Evolutionary conservation across 2,113 vertebrate species (phyloP).

Genomic region (Hyaena hyaena): DNA sequence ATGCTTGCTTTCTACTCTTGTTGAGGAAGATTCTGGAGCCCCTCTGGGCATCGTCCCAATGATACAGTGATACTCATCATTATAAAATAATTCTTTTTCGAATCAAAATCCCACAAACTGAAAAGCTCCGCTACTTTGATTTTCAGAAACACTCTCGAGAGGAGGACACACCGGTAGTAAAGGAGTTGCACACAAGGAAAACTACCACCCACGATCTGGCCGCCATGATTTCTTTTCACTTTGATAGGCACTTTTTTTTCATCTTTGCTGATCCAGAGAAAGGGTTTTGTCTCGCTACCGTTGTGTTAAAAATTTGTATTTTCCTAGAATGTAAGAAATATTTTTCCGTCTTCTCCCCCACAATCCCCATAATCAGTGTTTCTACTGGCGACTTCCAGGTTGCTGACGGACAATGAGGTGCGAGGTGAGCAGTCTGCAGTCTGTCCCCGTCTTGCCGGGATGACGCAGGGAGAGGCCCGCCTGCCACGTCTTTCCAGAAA

Average conservation of each 20-base stretch:
- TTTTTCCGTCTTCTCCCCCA: not conserved
- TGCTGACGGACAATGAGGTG: fast-evolving
- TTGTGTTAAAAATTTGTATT: not conserved
- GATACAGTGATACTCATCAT: not conserved
- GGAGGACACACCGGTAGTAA: not conserved
- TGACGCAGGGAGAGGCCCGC: not conserved
- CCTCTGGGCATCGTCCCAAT: not conserved
- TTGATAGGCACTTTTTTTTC: not conserved
- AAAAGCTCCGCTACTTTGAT: not conserved
- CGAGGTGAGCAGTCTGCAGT: fast-evolving
- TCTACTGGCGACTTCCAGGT: not conserved
- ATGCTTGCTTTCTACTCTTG: not conserved
- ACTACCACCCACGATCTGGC: not conserved
- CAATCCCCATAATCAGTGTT: not conserved
- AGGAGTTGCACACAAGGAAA: not conserved
- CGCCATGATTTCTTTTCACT: not conserved
- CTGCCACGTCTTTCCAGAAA: not conserved
- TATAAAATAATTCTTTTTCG: not conserved
- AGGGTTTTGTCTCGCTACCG: not conserved
- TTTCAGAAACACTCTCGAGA: conserved; percentile 4
- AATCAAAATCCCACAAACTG: not conserved
- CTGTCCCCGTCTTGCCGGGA: not conserved
- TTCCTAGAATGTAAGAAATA: not conserved
- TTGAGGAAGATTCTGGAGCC: not conserved
- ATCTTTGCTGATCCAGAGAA: not conserved